Evolutionary conservation across 2,888 invertebrate genomes (phyloP).

Genomic region (Colletes collaris): DNA sequence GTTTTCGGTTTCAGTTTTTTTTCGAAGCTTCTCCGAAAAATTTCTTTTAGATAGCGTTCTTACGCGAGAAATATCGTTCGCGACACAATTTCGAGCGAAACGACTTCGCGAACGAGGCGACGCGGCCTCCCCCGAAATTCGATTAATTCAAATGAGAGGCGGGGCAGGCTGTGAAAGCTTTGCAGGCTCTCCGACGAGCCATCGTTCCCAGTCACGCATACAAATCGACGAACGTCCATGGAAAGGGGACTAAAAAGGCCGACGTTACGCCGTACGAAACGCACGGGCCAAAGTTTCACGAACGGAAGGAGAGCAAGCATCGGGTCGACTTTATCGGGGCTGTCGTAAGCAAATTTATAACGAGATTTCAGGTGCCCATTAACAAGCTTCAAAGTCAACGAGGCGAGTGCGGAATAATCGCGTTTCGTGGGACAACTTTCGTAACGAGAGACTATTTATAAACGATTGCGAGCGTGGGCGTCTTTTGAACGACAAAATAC

Average conservation of each 20-base stretch:
- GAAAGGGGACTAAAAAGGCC: not conserved
- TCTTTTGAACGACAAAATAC: slow-evolving; percentile 21
- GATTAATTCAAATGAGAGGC: slow-evolving; percentile 10
- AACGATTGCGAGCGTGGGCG: slow-evolving; percentile 30
- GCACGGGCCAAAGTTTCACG: slow-evolving; percentile 12
- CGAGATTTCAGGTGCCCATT: slow-evolving; percentile 60
- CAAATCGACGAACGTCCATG: slow-evolving; percentile 14
- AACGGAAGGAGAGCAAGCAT: slow-evolving; percentile 3
- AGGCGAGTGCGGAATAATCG: slow-evolving; percentile 47
- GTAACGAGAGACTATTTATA: slow-evolving; percentile 60
- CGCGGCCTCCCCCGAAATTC: not conserved
- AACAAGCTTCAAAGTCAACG: slow-evolving; percentile 52
- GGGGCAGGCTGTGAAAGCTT: not conserved
- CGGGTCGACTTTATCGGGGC: slow-evolving; percentile 50
- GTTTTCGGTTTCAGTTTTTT: too few relatives aligned
- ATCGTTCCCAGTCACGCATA: slow-evolving; percentile 35
- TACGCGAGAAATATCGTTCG: not conserved
- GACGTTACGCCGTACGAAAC: not conserved
- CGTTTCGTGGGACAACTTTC: slow-evolving; percentile 49
- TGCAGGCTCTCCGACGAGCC: not conserved
- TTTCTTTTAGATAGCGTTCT: too few relatives aligned
- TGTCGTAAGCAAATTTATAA: slow-evolving; percentile 63
- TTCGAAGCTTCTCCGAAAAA: too few relatives aligned
- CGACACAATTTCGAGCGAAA: not conserved
- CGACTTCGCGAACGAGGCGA: not conserved